These are phyloP conservation scores for Osmoderma eremita DNA, from an alignment of 2,888 invertebrate genomes.

Conservation along the genomic window DNA sequence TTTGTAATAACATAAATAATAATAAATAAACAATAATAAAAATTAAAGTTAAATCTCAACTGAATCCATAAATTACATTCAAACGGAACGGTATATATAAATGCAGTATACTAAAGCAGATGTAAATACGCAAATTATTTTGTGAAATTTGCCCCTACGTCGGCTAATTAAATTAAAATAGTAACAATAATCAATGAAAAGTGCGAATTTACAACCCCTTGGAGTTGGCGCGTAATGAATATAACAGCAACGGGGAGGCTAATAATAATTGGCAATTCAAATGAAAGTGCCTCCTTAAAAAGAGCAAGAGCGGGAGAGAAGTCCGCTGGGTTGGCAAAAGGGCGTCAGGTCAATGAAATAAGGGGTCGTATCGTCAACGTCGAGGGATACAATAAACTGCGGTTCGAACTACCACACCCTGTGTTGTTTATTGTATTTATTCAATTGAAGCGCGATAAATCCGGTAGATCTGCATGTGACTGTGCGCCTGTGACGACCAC, in stretches of 20 bases:
- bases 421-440: constrained; percentile 44
- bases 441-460: constrained; percentile 43
- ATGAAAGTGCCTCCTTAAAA: constrained; percentile 45
- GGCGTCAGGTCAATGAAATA: constrained; percentile 41
- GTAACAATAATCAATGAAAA: constrained; percentile 45
- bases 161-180: constrained; percentile 45
- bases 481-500: constrained; percentile 37
- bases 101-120: not conserved
- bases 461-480: constrained; percentile 40
- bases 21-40: too few species aligned
- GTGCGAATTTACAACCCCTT: constrained; percentile 41
- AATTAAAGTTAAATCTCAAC: too few species aligned
- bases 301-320: constrained; percentile 41
- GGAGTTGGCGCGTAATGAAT: constrained; percentile 42
- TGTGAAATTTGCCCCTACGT: constrained; percentile 7
- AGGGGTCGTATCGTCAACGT: constrained; percentile 30
- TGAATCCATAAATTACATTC: too few species aligned
- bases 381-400: constrained; percentile 37
- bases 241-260: constrained; percentile 38
- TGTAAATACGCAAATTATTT: not conserved
- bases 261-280: constrained; percentile 48
- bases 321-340: constrained; percentile 22
- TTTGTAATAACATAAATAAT: too few species aligned
- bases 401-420: constrained; percentile 37
- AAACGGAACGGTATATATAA: not conserved